phyloP scores from a whole-genome alignment of 2,888 invertebrate genomes.

The Drosophila meridiana region DNA sequence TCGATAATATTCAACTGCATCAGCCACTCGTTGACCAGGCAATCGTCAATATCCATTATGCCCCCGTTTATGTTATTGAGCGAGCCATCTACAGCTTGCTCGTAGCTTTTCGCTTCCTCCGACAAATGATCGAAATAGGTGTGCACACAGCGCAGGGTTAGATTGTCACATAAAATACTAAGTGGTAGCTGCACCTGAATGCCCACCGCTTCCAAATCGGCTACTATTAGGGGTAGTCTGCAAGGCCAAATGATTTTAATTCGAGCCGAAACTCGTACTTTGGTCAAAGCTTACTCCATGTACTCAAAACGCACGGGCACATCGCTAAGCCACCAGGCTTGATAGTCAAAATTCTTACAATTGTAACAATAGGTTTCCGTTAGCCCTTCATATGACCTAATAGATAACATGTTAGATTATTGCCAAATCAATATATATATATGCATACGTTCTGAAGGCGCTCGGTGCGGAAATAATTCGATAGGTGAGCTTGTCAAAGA shows the following conservation, averaged over 20 bases:
- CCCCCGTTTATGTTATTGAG: conserved; percentile 45
- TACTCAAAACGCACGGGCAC: conserved; percentile 71
- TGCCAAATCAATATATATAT: not conserved
- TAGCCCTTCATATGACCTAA: conserved; percentile 44
- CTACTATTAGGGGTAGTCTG: conserved; percentile 66
- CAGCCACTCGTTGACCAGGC: conserved; percentile 71
- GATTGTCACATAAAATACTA: conserved; percentile 70
- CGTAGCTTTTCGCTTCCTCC: conserved; percentile 62
- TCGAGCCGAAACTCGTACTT: no score
- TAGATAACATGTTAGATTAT: not conserved
- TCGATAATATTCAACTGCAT: conserved; percentile 66
- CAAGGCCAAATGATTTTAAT: not conserved
- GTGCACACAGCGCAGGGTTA: conserved; percentile 77
- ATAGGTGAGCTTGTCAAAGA: conserved; percentile 59
- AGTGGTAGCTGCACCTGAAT: conserved; percentile 68
- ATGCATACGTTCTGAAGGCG: conserved; percentile 57
- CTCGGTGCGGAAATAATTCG: conserved; percentile 47
- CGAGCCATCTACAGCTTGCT: conserved; percentile 16
- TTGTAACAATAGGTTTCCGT: conserved; percentile 66
- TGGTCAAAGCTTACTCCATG: conserved; percentile 61
- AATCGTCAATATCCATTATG: conserved; percentile 61
- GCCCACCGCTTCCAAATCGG: conserved; percentile 60
- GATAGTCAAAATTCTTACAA: conserved; percentile 62
- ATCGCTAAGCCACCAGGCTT: conserved; percentile 80
- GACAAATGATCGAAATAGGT: conserved; percentile 80